Evolutionary conservation across 2,113 vertebrate genomes (phyloP).

Genomic region (Poeciliopsis turrubarensis): DNA sequence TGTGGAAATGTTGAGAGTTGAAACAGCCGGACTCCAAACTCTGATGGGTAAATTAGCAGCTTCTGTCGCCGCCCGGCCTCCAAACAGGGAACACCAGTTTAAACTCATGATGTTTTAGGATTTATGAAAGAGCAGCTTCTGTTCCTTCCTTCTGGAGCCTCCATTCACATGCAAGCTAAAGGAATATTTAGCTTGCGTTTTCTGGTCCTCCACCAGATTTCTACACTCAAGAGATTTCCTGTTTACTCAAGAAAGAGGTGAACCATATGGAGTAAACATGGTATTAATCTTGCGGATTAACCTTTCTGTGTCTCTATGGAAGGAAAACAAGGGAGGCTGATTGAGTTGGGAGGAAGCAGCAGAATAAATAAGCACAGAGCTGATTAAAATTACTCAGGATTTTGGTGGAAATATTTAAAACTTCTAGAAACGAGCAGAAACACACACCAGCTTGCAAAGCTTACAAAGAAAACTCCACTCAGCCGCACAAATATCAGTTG

Average conservation of each 20-base stretch:
- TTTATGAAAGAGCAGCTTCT: slow-evolving; percentile 12
- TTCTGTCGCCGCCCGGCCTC: slow-evolving; percentile 20
- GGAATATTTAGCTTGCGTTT: not conserved
- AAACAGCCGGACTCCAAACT: not conserved
- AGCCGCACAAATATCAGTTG: slow-evolving; percentile 15
- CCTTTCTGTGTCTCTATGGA: too few species aligned
- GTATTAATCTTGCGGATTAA: too few species aligned
- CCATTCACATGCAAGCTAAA: not conserved
- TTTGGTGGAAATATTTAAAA: not conserved
- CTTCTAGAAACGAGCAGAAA: not conserved
- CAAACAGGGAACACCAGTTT: not conserved
- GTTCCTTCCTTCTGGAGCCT: not conserved
- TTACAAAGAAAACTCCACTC: not conserved
- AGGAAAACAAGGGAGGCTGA: too few species aligned
- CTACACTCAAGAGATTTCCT: not conserved
- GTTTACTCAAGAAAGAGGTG: not conserved
- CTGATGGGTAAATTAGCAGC: slow-evolving; percentile 3
- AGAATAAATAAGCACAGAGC: too few species aligned
- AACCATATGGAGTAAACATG: not conserved
- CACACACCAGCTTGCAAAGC: not conserved
- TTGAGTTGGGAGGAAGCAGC: too few species aligned
- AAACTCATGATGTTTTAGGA: not conserved
- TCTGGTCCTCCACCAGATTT: not conserved
- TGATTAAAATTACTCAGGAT: not conserved
- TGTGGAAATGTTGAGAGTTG: not conserved